Base-by-base conservation (phyloP, 1,140 invertebrate species). In the Pinna nobilis region DNA sequence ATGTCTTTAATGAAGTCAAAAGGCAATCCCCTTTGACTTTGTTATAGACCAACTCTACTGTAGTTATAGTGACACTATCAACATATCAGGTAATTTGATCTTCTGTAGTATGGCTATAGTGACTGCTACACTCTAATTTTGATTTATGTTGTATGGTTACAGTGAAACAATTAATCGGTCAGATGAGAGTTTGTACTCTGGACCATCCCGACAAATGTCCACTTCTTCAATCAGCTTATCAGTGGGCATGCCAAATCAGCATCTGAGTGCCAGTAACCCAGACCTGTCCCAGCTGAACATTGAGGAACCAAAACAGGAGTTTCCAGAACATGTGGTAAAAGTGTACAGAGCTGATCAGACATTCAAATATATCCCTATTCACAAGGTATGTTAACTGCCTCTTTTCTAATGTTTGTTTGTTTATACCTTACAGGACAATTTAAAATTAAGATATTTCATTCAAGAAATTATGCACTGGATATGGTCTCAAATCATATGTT, bases 311-410 rank as follows among this genome's bases (percentile, higher is more conserved):
- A 77, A 94, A 63, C 91, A 93, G 2, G 96, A 98, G 89, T 97
- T 95, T 90, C 97, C 97, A 6, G 98, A 99, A 87, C 97, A 99
- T 90, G 97, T 99, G 39, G 91, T 99, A 0, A 99, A 99, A 91
- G 95, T 93, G 20, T 92, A 89, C 74, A 95, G 95, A 90, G 93
- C 95, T 30, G 98, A 99, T 91, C 98, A 99, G 90, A 96, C 95
- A 3, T 99, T 95, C 91, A 99, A 99, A 90, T 99, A 98, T 90
- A 92, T 99, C 67, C 92, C 98, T 49, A 96, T 99, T 59, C 96
- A 98, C 87, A 98, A 98, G 86, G 91, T 91, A 81, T 82, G 79
- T 76, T 28, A 18, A 60, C n/a, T 4, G 20, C 25, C 30, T 35
- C 18, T 32, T 6, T 32, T 20, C 7, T 59, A 3, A 3, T 13